These are phyloP conservation scores for Anser brachyrhynchus DNA, from an alignment of 2,113 vertebrate species.

Conservation along the genomic window DNA sequence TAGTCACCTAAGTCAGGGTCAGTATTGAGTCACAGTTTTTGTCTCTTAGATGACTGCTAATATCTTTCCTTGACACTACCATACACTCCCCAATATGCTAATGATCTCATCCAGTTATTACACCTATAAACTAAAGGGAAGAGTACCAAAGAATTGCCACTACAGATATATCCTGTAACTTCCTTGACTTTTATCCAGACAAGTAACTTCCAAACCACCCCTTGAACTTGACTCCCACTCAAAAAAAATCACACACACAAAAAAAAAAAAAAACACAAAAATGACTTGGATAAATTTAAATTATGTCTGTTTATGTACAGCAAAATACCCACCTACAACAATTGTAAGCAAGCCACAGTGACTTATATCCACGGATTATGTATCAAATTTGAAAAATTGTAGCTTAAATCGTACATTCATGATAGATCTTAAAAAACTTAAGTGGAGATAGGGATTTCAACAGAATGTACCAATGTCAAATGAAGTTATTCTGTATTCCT, in stretches of 20 bases:
- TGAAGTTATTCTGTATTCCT: constrained; percentile 11
- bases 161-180: not conserved
- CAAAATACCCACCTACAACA: not conserved
- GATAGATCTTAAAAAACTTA: constrained; percentile 40
- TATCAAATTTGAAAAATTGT: constrained; percentile 64
- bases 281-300: constrained; percentile 12
- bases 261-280: not conserved
- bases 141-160: not conserved
- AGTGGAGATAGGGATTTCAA: not conserved
- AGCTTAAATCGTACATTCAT: constrained; percentile 61
- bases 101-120: not conserved
- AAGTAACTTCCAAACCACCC: not conserved
- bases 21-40: not conserved
- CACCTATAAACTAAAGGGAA: not conserved
- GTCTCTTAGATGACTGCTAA: not conserved
- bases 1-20: not conserved
- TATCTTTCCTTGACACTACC: not conserved
- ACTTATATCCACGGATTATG: constrained; percentile 75
- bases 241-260: not conserved
- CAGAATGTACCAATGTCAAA: not conserved
- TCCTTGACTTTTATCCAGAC: not conserved
- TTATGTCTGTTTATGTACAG: constrained; percentile 56
- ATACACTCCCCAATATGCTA: no score
- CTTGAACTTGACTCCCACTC: not conserved
- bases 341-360: not conserved